These are phyloP conservation scores for Yponomeuta plumbellus DNA, from an alignment of 2,888 invertebrate species.

Conservation along the genomic window DNA sequence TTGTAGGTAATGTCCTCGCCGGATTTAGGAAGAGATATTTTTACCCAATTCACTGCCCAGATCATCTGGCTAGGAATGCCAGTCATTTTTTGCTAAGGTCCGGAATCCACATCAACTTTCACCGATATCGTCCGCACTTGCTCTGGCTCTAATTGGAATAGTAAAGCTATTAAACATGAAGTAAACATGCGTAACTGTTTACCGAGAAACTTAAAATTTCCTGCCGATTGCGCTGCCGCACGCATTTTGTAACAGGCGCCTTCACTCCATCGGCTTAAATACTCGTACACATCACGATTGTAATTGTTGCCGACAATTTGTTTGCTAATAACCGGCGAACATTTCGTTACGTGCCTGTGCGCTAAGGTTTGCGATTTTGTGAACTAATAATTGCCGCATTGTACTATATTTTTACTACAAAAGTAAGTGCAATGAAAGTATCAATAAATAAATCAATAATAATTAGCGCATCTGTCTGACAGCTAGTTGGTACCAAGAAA, in stretches of 20 bases:
- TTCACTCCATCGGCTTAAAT: not conserved
- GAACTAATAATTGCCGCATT: too few species aligned
- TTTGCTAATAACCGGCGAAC: not conserved
- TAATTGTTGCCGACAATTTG: not conserved
- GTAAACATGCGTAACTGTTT: not conserved
- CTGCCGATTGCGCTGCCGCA: not conserved
- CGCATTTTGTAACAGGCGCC: not conserved
- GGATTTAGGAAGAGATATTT: too few species aligned
- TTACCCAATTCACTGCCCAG: too few species aligned
- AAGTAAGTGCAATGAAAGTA: too few species aligned
- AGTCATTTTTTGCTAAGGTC: not conserved
- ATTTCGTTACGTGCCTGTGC: not conserved
- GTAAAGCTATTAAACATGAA: not conserved
- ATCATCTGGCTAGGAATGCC: too few species aligned
- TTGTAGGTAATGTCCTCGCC: too few species aligned
- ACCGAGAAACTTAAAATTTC: not conserved
- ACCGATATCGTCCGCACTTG: not conserved
- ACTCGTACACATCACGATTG: not conserved
- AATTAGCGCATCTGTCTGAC: too few species aligned
- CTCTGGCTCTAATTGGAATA: not conserved
- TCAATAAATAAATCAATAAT: too few species aligned
- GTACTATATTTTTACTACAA: too few species aligned
- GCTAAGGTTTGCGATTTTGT: too few species aligned
- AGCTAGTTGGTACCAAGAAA: too few species aligned
- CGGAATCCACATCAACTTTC: constrained; percentile 8